Base-by-base conservation (phyloP, 2,888 invertebrate genomes). In the Neuroscelio doddi region DNA sequence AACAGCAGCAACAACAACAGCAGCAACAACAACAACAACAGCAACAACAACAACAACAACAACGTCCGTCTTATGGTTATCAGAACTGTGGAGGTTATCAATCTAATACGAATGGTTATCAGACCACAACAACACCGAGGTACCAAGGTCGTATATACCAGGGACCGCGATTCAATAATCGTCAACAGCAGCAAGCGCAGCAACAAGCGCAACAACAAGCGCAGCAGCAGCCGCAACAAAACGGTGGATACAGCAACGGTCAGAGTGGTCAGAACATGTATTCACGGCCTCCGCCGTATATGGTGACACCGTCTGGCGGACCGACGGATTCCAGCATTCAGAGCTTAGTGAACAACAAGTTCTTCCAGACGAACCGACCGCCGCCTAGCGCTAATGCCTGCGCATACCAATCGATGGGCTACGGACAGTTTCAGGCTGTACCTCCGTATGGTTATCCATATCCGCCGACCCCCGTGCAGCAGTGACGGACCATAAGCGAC, bases 381-480 rank as follows among this genome's bases (percentile, higher is more conserved):
- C 87, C 88, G 1, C 85, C 85, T 29, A 85, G 85, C 27, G 85
- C 87, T 39, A 88, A 88, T 68, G 87, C 88, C 3, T 89, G 89
- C 76, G 88, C 88, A 45, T 89, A 88, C 75, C 88, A 89, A 72
- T 88, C 88, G 34, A 86, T 91, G 87, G 75, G 90, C 83, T 91
- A 90, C 80, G 89, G 90, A 50, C 91, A 92, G 83, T 91, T 90
- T 83, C 89, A 90, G 51, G 89, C 90, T 2, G 88, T 91, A 9
- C 88, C 91, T 80, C 88, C 90, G 5, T 91, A 91, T 82, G 85
- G 85, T 82, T 90, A 76, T 85, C 89, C 83, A 79, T 91, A 84
- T 86, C 89, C 86, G 78, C 91, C 83, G 83, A 87, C 91, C 27
- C 89, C 92, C 39, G 92, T 92, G 52, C 92, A 92, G 83, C 92